Conservation (phyloP, 2,113 vertebrate species). For the Atherinomorus stipes region DNA sequence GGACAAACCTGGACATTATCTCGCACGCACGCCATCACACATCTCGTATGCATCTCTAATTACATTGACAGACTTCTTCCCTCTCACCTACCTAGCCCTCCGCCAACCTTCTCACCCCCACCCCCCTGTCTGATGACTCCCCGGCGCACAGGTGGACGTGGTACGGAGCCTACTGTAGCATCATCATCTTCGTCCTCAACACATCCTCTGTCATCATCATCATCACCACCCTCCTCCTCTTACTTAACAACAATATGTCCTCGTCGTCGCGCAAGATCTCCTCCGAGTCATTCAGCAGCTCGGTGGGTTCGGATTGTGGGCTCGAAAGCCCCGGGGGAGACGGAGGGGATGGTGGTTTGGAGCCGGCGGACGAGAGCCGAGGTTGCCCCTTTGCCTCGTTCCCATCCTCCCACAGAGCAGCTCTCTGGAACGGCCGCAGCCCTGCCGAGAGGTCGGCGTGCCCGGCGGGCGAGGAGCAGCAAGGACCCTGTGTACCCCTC, state of each 20-base stretch:
- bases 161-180: constrained; percentile 73
- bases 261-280: constrained; percentile 95
- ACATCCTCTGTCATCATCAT: constrained; percentile 76
- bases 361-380: constrained; percentile 75
- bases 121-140: constrained; percentile 79
- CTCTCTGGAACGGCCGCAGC: constrained; percentile 92
- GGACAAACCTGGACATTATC: constrained; percentile 35
- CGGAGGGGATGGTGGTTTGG: constrained; percentile 77
- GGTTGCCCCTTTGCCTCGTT: constrained; percentile 78
- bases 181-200: constrained; percentile 77
- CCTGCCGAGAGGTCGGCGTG: constrained; percentile 81
- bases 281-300: constrained; percentile 96
- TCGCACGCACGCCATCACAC: constrained; percentile 7
- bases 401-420: constrained; percentile 78
- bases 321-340: constrained; percentile 89
- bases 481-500: constrained; percentile 72
- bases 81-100: constrained; percentile 11
- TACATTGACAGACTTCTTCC: constrained; percentile 23
- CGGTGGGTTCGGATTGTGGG: constrained; percentile 90
- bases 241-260: constrained; percentile 85
- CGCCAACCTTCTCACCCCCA: background rate
- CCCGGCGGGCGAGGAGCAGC: constrained; percentile 70
- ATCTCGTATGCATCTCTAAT: constrained; percentile 39
- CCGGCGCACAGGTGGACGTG: constrained; percentile 73
- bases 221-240: constrained; percentile 61